Base-by-base conservation (phyloP, 2,888 invertebrate species). In the Dryobotodes eremita region DNA sequence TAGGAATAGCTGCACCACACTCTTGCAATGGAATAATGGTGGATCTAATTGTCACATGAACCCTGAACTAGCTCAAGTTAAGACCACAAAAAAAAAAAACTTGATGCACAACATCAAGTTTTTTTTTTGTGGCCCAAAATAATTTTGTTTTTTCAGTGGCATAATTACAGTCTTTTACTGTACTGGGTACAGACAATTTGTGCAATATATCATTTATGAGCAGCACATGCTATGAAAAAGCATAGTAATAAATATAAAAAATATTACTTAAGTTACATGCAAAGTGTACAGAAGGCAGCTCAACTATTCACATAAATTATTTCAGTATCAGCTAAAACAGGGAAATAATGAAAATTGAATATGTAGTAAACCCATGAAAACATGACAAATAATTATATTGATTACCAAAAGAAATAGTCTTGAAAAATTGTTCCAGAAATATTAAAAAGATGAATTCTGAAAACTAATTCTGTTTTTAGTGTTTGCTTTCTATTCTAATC, bases 281-380 rank as follows among this genome's bases (percentile, higher is more conserved):
- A 72, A 62, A 71, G 36, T 68, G 26, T 42, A 42, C 8, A 36
- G 10, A 17, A 36, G 2, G 46, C 26, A 57, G 36, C 31, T 61
- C 23, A 59, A 61, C 53, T 66, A 77, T 57, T 77, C 80, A 50
- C 73, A 79, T 70, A 64, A 74, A 79, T 79, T 48, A 75, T 42
- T 74, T 71, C 48, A 72, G 36, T n/a, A 70, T 26, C 50, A 68
- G 23, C 48, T 26, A 36, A 26, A 78, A 66, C 11, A 62, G 10
- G 61, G 42, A 71, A 79, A 53, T 77, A 36, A 59, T 68, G 46
- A 71, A 77, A 82, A 79, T 71, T 75, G n/a, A 66, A 77, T 80
- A 66, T 59, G 23, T 62, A 86, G 20, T 65, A 65, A 72, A 59
- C 55, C 26, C 15, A 70, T 77, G 53, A 79, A 81, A 77, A 57